Evolutionary conservation across 30 jellyfish, hydroid and myxozoan genomes (phyloP), one percentile per base, ranked within the genome.

Genomic region (Turritopsis rubra): DNA sequence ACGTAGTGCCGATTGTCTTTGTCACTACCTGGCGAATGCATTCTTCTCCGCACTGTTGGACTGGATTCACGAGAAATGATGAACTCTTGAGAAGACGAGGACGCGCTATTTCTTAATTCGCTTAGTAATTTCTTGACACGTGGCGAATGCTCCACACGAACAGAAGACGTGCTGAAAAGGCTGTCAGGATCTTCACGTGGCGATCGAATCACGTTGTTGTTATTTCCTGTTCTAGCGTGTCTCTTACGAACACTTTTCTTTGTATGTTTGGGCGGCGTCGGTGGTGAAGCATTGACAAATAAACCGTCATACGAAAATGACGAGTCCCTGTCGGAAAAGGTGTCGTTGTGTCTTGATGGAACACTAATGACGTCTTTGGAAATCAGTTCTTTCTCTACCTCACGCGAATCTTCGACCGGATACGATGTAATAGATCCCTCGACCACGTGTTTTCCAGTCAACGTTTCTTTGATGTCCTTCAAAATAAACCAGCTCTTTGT

Each of bases 241-340:
- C 85, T 23, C 79, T 78, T 78, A 21, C 85, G 85, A 52, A 20
- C 52, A 82, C 85, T 78, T 22, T 78, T 78, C 79, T 78, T 78
- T 8, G 41, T 22, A 78, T 78, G 85, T 78, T 78, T 78, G 8
- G 79, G 85, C 9, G 82, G 82, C 18, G 79, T 52, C 26, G 85
- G 85, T 29, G 85, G 79, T 8, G 82, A 74, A 20, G 60, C 54
- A 23, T 78, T 52, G 8, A 77, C 53, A 22, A 24, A 53, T 20
- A 78, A 23, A 78, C 53, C 52, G 53, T 78, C 85, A 74, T 19
- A 21, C 24, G 82, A 23, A 30, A 22, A 75, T 22, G 83, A 25
- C 27, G 83, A 75, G 60, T 75, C 60, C 22, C 9, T 26, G 41
- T 75, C 83, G 60, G 83, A 26, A 75, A 21, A 25, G 18, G 25